These are phyloP conservation scores for Diachasma alloeum DNA, from an alignment of 1,140 invertebrate species.

Conservation along the genomic window DNA sequence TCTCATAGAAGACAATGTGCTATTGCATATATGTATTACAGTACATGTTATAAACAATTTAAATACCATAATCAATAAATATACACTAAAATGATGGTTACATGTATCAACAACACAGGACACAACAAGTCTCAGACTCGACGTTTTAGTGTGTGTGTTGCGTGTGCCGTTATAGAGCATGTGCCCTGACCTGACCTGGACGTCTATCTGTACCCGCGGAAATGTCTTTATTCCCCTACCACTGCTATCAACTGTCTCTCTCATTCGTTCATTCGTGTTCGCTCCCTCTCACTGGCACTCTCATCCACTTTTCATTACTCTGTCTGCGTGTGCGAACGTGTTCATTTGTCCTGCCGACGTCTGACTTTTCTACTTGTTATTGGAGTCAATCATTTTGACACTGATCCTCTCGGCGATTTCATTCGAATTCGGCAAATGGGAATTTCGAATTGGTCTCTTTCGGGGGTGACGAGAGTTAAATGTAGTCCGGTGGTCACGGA, in stretches of 20 bases:
- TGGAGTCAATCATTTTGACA: not conserved
- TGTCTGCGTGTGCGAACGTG: not conserved
- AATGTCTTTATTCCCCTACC: conserved; percentile 1
- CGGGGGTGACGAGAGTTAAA: too few species aligned
- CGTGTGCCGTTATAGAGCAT: conserved; percentile 57
- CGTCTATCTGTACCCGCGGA: conserved; percentile 21
- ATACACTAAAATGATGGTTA: conserved; percentile 28
- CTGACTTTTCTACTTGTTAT: not conserved
- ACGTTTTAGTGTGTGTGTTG: conserved; percentile 32
- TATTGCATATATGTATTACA: conserved; percentile 48
- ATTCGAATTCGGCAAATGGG: not conserved
- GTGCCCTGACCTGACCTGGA: conserved; percentile 44
- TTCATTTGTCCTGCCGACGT: conserved; percentile 19
- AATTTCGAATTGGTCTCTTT: not conserved
- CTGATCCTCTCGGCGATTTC: not conserved
- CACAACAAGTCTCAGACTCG: conserved; percentile 5
- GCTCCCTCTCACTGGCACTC: conserved; percentile 8
- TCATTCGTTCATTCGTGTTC: conserved; percentile 11
- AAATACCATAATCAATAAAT: conserved; percentile 22
- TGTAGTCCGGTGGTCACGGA: too few species aligned
- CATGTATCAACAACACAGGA: conserved; percentile 24
- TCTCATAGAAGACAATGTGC: conserved; percentile 60
- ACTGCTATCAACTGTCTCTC: conserved; percentile 5
- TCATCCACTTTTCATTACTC: not conserved
- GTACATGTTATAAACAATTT: conserved; percentile 12